These are phyloP conservation scores for Sphenodon punctatus DNA, from an alignment of 2,797 vertebrate genomes.

Conservation along the genomic window DNA sequence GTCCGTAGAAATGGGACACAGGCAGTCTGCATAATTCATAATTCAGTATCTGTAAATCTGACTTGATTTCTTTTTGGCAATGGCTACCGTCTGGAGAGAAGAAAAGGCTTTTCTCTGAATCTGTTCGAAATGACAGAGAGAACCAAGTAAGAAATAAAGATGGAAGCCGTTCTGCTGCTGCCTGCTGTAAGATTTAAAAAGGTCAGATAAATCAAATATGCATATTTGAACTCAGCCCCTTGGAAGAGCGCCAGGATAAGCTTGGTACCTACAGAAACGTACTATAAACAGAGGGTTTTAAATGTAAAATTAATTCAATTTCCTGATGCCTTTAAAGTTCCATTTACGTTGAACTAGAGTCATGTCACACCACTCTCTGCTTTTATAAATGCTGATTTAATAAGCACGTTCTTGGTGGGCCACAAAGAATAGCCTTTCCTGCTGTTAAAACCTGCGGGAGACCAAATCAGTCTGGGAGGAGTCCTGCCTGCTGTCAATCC, in stretches of 20 bases:
- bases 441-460: too few relatives aligned
- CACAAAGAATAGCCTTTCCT: not conserved
- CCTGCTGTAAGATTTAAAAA: slow-evolving; percentile 42
- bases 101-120: slow-evolving; percentile 55
- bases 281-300: slow-evolving; percentile 8
- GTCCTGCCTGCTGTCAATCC: too few relatives aligned
- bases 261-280: slow-evolving; percentile 23
- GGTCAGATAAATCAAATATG: slow-evolving; percentile 46
- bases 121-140: slow-evolving; percentile 60
- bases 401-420: not conserved
- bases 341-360: not conserved
- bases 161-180: slow-evolving; percentile 52
- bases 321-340: not conserved
- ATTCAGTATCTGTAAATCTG: slow-evolving; percentile 66
- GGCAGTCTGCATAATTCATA: slow-evolving; percentile 54
- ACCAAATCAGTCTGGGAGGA: too few relatives aligned
- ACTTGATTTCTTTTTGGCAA: slow-evolving; percentile 70
- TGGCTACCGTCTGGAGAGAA: slow-evolving; percentile 65
- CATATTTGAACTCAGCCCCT: slow-evolving; percentile 30
- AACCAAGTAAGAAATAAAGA: slow-evolving; percentile 53
- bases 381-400: not conserved
- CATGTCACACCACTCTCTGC: not conserved
- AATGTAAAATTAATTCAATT: slow-evolving; percentile 23
- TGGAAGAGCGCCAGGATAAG: slow-evolving; percentile 28
- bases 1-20: slow-evolving; percentile 41